Percentiles rank a stretch among this genome's conserved stretches.
Evolutionary conservation across 2,797 vertebrate genomes (phyloP).

Genomic region (Phalanger gymnotis): DNA sequence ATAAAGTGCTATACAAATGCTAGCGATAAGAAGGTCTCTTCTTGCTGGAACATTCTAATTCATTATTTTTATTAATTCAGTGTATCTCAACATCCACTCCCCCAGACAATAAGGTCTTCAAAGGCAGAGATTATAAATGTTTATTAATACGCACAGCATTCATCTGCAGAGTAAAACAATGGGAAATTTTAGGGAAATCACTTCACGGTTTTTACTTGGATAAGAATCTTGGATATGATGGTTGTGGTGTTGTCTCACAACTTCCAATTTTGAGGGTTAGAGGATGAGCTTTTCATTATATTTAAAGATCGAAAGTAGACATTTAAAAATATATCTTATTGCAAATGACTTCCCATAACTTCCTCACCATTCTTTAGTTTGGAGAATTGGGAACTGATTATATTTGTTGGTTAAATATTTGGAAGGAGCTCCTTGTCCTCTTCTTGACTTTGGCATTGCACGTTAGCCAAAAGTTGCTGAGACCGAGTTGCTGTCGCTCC

Average conservation of each 20-base stretch:
- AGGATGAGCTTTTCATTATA: background rate
- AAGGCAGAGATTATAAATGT: background rate
- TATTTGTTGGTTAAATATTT: background rate
- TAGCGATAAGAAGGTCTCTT: background rate
- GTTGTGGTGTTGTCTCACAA: background rate
- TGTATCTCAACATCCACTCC: background rate
- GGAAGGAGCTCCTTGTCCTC: conserved; percentile 31
- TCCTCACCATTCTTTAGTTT: background rate
- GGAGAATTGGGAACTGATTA: background rate
- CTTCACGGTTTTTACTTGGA: background rate
- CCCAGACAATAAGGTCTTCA: background rate
- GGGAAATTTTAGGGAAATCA: background rate
- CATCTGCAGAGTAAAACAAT: background rate
- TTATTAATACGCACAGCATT: background rate
- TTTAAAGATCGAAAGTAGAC: background rate
- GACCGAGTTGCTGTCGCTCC: background rate
- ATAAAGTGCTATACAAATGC: background rate
- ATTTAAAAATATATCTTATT: background rate
- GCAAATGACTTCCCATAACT: background rate
- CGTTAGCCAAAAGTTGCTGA: conserved; percentile 3
- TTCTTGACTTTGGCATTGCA: conserved; percentile 43
- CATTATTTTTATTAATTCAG: background rate
- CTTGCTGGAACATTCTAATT: background rate
- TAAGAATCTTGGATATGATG: background rate
- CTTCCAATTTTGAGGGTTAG: background rate